These are phyloP conservation scores for Bagarius yarrelli DNA, from an alignment of 2,113 vertebrate genomes.

Conservation along the genomic window DNA sequence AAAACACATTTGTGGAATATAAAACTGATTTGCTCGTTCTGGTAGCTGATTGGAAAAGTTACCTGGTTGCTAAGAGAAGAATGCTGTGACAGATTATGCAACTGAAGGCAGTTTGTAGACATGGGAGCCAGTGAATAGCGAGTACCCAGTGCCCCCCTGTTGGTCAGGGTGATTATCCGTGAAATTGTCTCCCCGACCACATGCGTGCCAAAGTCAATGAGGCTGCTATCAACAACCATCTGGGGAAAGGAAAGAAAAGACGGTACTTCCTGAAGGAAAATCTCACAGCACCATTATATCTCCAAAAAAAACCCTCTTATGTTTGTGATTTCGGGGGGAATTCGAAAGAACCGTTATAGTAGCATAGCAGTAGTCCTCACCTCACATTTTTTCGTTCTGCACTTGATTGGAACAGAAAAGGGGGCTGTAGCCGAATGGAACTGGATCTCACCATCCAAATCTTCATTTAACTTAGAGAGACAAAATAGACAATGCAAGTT, in stretches of 20 bases:
- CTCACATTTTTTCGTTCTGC: slow-evolving; percentile 81
- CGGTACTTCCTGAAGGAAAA: background rate
- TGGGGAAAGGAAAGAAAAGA: slow-evolving; percentile 59
- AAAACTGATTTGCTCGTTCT: background rate
- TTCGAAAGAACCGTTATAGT: too few species aligned
- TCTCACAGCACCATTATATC: background rate
- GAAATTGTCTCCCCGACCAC: slow-evolving; percentile 85
- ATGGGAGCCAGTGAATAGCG: slow-evolving; percentile 70
- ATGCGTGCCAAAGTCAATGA: slow-evolving; percentile 84
- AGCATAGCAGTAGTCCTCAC: slow-evolving; percentile 75
- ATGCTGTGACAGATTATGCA: slow-evolving; percentile 42
- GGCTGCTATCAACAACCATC: slow-evolving; percentile 82
- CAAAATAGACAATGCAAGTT: background rate
- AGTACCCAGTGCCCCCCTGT: slow-evolving; percentile 81
- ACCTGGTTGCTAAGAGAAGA: slow-evolving; percentile 57
- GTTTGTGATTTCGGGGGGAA: background rate
- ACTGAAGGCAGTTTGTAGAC: slow-evolving; percentile 35
- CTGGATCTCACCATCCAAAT: slow-evolving; percentile 80
- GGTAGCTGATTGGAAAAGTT: slow-evolving; percentile 17
- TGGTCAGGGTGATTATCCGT: slow-evolving; percentile 80
- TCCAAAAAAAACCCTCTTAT: background rate
- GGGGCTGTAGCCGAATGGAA: slow-evolving; percentile 78
- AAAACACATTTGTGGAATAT: background rate
- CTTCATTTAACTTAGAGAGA: slow-evolving; percentile 77
- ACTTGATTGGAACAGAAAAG: slow-evolving; percentile 83